phyloP scores from a whole-genome alignment of 2,888 invertebrate genomes.

The Ophion slaviceki region DNA sequence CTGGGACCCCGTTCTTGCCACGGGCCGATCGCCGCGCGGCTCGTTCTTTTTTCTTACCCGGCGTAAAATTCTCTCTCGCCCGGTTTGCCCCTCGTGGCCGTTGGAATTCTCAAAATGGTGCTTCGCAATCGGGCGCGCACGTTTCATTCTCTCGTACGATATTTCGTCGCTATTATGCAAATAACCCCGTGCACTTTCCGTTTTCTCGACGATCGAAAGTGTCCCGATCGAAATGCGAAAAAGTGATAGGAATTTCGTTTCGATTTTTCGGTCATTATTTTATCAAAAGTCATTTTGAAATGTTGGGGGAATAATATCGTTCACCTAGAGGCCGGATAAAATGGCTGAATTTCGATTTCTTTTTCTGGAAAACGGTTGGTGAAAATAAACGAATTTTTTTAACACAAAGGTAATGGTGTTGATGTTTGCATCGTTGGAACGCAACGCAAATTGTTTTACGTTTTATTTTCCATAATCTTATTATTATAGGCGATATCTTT shows the following conservation, averaged over 20 bases:
- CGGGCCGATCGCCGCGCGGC: slow-evolving; percentile 39
- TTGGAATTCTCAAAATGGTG: slow-evolving; percentile 62
- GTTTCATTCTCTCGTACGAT: neutral
- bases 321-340: too few relatives aligned
- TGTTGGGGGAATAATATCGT: too few relatives aligned
- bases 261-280: too few relatives aligned
- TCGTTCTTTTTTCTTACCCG: slow-evolving; percentile 45
- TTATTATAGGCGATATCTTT: too few relatives aligned
- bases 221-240: neutral
- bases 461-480: too few relatives aligned
- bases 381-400: too few relatives aligned
- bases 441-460: too few relatives aligned
- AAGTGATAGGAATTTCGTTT: neutral
- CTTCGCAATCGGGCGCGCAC: neutral
- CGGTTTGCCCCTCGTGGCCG: slow-evolving; percentile 48
- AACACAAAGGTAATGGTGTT: too few relatives aligned
- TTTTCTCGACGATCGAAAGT: neutral
- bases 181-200: neutral
- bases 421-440: too few relatives aligned
- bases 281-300: too few relatives aligned
- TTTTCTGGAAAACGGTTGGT: too few relatives aligned
- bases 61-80: slow-evolving; percentile 59
- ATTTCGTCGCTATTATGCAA: neutral
- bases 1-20: slow-evolving; percentile 42
- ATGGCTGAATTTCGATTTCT: too few relatives aligned